Percentiles rank a stretch among this genome's conserved stretches.
Evolutionary conservation across 2,888 invertebrate species (phyloP).

Genomic region (Cartodere bifasciata): DNA sequence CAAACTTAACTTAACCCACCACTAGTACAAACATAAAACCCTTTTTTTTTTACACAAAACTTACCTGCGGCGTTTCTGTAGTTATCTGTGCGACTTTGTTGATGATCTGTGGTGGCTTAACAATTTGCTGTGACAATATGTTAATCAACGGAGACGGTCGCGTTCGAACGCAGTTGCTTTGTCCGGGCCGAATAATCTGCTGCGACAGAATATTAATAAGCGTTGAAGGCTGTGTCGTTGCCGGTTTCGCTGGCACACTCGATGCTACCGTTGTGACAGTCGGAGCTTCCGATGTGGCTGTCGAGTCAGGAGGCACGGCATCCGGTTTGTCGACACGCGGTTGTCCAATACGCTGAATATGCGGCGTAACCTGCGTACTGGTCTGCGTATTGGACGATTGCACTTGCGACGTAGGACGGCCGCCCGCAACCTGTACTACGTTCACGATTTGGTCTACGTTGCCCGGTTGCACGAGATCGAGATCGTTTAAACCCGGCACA

Average conservation of each 20-base stretch:
- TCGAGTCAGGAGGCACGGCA: constrained; percentile 15
- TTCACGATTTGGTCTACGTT: constrained; percentile 32
- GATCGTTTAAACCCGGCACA: constrained; percentile 44
- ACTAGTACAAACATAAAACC: too few relatives aligned
- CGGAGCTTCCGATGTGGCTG: constrained; percentile 13
- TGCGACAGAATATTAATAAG: constrained; percentile 42
- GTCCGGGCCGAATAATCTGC: constrained; percentile 35
- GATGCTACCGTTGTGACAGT: constrained; percentile 15
- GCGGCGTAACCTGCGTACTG: constrained; percentile 36
- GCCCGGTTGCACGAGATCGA: constrained; percentile 46
- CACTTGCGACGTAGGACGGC: constrained; percentile 22
- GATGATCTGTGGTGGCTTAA: constrained; percentile 21
- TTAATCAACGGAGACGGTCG: constrained; percentile 30
- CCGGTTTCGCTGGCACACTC: constrained; percentile 20
- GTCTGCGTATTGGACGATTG: constrained; percentile 29
- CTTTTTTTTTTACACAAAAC: too few relatives aligned
- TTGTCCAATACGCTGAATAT: constrained; percentile 37
- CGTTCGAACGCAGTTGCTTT: constrained; percentile 22
- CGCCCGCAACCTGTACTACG: constrained; percentile 33
- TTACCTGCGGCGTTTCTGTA: constrained; percentile 24
- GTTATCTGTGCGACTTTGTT: constrained; percentile 7
- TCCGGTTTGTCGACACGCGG: constrained; percentile 31
- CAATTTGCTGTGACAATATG: constrained; percentile 33
- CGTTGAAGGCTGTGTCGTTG: constrained; percentile 32
- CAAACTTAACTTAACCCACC: too few relatives aligned